A percentile compares a stretch with the other conserved stretches of the same genome.
Evolutionary conservation across 35 echinoderm and acorn worm genomes (phyloP).

Genomic region (Heliocidaris erythrogramma): DNA sequence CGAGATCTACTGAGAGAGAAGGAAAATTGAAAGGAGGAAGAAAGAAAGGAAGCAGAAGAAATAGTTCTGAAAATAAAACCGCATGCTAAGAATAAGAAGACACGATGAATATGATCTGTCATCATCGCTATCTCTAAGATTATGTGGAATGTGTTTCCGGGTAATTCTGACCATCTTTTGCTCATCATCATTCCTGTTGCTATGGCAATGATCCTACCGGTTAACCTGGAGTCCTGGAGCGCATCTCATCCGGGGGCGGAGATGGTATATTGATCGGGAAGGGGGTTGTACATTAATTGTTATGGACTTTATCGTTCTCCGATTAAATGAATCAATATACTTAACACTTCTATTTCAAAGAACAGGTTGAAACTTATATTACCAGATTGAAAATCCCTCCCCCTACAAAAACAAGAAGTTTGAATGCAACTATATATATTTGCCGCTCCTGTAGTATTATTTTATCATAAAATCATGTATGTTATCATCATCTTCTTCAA

Average conservation of each 20-base stretch:
- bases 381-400: too few species aligned
- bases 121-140: neutral
- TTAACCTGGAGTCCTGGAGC: neutral
- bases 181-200: conserved; percentile 9
- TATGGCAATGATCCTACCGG: neutral
- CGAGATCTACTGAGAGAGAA: too few species aligned
- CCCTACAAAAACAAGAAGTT: too few species aligned
- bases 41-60: neutral
- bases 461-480: too few species aligned
- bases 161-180: conserved; percentile 11
- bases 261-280: neutral
- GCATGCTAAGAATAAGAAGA: neutral
- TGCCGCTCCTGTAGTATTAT: too few species aligned
- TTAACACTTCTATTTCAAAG: too few species aligned
- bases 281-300: neutral
- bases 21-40: too few species aligned
- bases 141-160: conserved; percentile 1
- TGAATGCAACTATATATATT: too few species aligned
- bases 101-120: conserved; percentile 3
- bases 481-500: too few species aligned
- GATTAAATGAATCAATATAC: too few species aligned
- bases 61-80: neutral
- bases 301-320: too few species aligned
- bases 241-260: neutral
- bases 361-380: too few species aligned